Evolutionary conservation across 23 tunicate species (phyloP).

Genomic region (Ciona savignyi): DNA sequence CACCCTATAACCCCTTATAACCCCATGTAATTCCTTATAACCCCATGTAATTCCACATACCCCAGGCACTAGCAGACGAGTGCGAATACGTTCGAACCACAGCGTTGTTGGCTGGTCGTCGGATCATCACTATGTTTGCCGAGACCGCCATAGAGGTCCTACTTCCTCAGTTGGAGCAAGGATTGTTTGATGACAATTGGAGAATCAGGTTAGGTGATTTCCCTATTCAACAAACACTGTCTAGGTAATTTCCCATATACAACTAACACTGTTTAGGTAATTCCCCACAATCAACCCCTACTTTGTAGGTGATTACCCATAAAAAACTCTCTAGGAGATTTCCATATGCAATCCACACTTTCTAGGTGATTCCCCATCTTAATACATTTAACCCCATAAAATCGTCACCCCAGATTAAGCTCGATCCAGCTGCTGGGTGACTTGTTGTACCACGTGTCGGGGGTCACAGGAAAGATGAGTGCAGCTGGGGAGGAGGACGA

Average conservation of each 20-base stretch:
- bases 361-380: too few relatives aligned
- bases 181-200: slow-evolving; percentile 95
- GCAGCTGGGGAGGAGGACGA: slow-evolving; percentile 92
- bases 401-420: slow-evolving; percentile 52
- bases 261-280: too few relatives aligned
- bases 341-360: too few relatives aligned
- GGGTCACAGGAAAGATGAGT: slow-evolving; percentile 95
- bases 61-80: slow-evolving; percentile 85
- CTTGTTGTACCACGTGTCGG: slow-evolving; percentile 83
- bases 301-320: too few relatives aligned
- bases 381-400: too few relatives aligned
- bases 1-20: too few relatives aligned
- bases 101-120: slow-evolving; percentile 78
- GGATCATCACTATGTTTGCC: slow-evolving; percentile 69
- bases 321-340: too few relatives aligned
- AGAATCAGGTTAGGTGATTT: slow-evolving; percentile 57
- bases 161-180: slow-evolving; percentile 71
- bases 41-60: too few relatives aligned
- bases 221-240: too few relatives aligned
- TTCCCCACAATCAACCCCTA: too few relatives aligned
- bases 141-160: slow-evolving; percentile 64
- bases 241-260: too few relatives aligned
- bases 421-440: slow-evolving; percentile 91
- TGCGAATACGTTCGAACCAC: slow-evolving; percentile 81
- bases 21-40: too few relatives aligned